These are phyloP conservation scores for Drosophila nigromelanica DNA, from an alignment of 1,140 invertebrate species.

Conservation along the genomic window DNA sequence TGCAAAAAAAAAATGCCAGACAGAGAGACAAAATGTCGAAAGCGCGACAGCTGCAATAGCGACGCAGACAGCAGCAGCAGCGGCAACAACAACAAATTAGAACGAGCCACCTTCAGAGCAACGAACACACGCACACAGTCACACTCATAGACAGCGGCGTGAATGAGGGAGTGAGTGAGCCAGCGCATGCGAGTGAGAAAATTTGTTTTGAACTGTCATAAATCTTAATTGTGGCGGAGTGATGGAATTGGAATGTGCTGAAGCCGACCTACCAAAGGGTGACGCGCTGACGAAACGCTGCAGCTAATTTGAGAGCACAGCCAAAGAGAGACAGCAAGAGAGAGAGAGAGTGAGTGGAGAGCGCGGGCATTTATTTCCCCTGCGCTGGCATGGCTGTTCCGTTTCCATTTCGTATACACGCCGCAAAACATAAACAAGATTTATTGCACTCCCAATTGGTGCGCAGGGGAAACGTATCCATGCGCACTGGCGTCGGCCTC, in stretches of 20 bases:
- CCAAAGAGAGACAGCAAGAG: slow-evolving; percentile 11
- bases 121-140: slow-evolving; percentile 18
- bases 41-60: slow-evolving; percentile 58
- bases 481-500: slow-evolving; percentile 45
- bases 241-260: slow-evolving; percentile 69
- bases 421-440: slow-evolving; percentile 61
- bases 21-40: slow-evolving; percentile 68
- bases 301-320: slow-evolving; percentile 38
- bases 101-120: slow-evolving; percentile 49
- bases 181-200: slow-evolving; percentile 73
- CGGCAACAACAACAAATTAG: slow-evolving; percentile 59
- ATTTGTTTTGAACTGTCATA: slow-evolving; percentile 82
- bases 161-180: slow-evolving; percentile 42
- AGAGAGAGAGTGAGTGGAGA: slow-evolving; percentile 7
- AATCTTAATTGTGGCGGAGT: slow-evolving; percentile 79
- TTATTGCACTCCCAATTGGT: slow-evolving; percentile 59
- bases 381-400: slow-evolving; percentile 50
- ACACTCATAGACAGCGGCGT: slow-evolving; percentile 14
- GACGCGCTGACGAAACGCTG: slow-evolving; percentile 52
- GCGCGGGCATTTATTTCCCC: slow-evolving; percentile 40
- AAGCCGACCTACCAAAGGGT: slow-evolving; percentile 45
- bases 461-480: slow-evolving; percentile 54
- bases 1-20: slow-evolving; percentile 49
- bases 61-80: slow-evolving; percentile 24
- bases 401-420: slow-evolving; percentile 53